Conservation (phyloP, 2,113 vertebrate species). For the Taurulus bubalis region DNA sequence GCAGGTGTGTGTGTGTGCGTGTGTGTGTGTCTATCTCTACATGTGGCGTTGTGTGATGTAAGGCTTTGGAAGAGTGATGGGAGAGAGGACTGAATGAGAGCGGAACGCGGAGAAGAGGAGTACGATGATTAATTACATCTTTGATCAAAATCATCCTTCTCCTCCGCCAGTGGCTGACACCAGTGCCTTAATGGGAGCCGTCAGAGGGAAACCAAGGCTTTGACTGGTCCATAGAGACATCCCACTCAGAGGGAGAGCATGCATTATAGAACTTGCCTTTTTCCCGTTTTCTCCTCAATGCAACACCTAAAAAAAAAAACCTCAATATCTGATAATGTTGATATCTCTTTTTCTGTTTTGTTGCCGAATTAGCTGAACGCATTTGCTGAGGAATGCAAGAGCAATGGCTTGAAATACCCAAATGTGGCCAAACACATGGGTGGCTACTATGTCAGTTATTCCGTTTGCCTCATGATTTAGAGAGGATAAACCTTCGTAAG, state of each 20-base stretch:
- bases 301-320: background rate
- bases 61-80: constrained; percentile 39
- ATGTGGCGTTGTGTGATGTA: background rate
- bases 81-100: constrained; percentile 36
- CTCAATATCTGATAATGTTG: constrained; percentile 6
- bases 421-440: background rate
- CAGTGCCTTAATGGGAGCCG: constrained; percentile 63
- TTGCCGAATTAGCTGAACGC: constrained; percentile 21
- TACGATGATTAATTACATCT: constrained; percentile 77
- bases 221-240: constrained; percentile 61
- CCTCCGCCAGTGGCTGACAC: constrained; percentile 53
- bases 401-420: background rate
- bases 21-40: background rate
- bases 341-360: constrained; percentile 5
- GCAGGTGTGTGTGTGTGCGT: constrained; percentile 54
- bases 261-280: constrained; percentile 65
- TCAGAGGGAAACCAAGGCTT: constrained; percentile 56
- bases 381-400: constrained; percentile 6
- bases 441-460: background rate
- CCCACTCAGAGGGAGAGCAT: constrained; percentile 47
- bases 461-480: background rate
- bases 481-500: constrained; percentile 2
- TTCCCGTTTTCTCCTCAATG: constrained; percentile 5
- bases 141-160: constrained; percentile 69
- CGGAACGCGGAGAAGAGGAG: constrained; percentile 39